Percentiles rank a stretch among this genome's conserved stretches.
phyloP scores from a whole-genome alignment of 2,797 vertebrate species.

The Nannoperca australis region DNA sequence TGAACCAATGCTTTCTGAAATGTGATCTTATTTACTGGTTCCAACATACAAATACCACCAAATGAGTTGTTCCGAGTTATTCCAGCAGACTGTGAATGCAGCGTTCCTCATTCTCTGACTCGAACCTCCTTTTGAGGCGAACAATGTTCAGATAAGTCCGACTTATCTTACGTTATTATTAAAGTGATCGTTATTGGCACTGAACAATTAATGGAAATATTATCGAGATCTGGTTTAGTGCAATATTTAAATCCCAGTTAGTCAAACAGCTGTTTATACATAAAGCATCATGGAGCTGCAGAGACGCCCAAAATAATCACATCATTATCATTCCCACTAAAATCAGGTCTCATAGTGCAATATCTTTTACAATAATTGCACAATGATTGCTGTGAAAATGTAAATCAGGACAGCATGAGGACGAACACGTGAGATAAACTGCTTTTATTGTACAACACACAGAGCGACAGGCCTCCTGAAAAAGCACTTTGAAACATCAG shows the following conservation, averaged over 20 bases:
- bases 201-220: too few species aligned
- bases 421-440: slow-evolving; percentile 27
- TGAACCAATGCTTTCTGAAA: not conserved
- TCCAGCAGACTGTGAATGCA: not conserved
- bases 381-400: not conserved
- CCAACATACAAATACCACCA: not conserved
- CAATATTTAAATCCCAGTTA: too few species aligned
- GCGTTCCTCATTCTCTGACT: not conserved
- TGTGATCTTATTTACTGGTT: not conserved
- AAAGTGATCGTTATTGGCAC: too few species aligned
- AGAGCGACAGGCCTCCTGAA: slow-evolving; percentile 48
- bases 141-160: not conserved
- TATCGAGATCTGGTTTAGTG: too few species aligned
- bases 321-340: too few species aligned
- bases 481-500: slow-evolving; percentile 40
- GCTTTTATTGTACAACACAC: slow-evolving; percentile 56
- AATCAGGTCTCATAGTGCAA: too few species aligned
- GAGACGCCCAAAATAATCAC: too few species aligned
- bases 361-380: too few species aligned
- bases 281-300: too few species aligned
- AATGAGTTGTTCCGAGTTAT: not conserved
- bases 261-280: too few species aligned
- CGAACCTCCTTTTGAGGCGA: not conserved
- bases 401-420: not conserved
- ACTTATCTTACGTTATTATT: not conserved